phyloP scores from a whole-genome alignment of 2,113 vertebrate genomes.

The Balaenoptera acutorostrata region DNA sequence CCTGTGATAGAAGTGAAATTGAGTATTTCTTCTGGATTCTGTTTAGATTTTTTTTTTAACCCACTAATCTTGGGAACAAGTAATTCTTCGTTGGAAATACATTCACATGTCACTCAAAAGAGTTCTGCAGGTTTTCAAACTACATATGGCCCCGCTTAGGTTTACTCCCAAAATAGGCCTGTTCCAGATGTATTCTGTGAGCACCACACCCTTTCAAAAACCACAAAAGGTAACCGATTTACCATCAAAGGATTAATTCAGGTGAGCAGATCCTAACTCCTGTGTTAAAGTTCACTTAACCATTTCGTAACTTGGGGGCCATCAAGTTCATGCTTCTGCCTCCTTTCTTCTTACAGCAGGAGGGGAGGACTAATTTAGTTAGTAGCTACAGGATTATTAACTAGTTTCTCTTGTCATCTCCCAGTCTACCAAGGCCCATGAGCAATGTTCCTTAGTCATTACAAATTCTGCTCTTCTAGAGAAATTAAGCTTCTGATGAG shows the following conservation, averaged over 20 bases:
- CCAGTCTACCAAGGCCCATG: background rate
- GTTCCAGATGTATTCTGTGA: background rate
- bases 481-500: background rate
- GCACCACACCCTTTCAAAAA: background rate
- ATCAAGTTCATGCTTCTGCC: background rate
- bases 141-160: background rate
- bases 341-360: background rate
- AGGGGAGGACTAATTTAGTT: background rate
- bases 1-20: background rate
- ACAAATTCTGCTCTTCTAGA: background rate
- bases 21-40: background rate
- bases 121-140: background rate
- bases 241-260: background rate
- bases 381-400: background rate
- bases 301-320: background rate
- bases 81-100: background rate
- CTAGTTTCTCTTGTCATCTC: background rate
- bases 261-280: background rate
- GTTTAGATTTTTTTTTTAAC: background rate
- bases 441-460: background rate
- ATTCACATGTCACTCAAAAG: background rate
- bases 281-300: background rate
- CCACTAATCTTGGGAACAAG: background rate
- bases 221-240: background rate
- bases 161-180: background rate